phyloP scores from a whole-genome alignment of 2,888 invertebrate genomes.

The Agrilus cyanescens region DNA sequence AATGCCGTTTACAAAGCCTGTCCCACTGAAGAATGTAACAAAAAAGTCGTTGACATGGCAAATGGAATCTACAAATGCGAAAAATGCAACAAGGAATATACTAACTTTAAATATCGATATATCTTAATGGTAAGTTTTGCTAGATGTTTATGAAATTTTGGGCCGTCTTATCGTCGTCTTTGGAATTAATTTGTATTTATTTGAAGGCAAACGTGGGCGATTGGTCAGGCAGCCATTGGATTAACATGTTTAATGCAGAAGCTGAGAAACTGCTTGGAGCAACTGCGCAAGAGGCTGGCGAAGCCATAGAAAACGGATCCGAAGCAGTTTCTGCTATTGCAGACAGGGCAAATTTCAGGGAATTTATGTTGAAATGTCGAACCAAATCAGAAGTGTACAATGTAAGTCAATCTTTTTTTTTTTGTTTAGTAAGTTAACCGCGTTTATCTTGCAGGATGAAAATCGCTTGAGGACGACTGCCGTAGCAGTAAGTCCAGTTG shows the following conservation, averaged over 20 bases:
- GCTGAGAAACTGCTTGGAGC: constrained; percentile 67
- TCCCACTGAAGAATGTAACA: constrained; percentile 80
- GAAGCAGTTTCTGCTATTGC: constrained; percentile 56
- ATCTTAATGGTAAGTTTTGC: constrained; percentile 59
- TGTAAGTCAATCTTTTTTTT: constrained; percentile 43
- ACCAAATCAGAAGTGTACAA: constrained; percentile 87
- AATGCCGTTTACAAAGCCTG: constrained; percentile 89
- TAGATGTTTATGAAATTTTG: too few species aligned
- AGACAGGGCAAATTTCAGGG: constrained; percentile 63
- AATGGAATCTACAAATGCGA: constrained; percentile 89
- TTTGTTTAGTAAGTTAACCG: neutral
- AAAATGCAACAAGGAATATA: constrained; percentile 79
- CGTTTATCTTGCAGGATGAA: constrained; percentile 56
- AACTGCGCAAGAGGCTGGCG: constrained; percentile 66
- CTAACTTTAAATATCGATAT: constrained; percentile 77
- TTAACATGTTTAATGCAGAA: constrained; percentile 78
- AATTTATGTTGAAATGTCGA: constrained; percentile 71
- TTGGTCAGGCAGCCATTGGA: constrained; percentile 78
- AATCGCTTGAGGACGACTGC: constrained; percentile 65
- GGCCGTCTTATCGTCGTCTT: too few species aligned
- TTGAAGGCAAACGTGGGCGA: constrained; percentile 75
- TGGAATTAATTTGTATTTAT: constrained; percentile 12
- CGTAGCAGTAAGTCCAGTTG: constrained; percentile 55
- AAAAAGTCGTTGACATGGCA: constrained; percentile 82
- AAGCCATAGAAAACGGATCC: constrained; percentile 55